Evolutionary conservation across 1,140 invertebrate genomes (phyloP).

Genomic region (Plutomurus gul): DNA sequence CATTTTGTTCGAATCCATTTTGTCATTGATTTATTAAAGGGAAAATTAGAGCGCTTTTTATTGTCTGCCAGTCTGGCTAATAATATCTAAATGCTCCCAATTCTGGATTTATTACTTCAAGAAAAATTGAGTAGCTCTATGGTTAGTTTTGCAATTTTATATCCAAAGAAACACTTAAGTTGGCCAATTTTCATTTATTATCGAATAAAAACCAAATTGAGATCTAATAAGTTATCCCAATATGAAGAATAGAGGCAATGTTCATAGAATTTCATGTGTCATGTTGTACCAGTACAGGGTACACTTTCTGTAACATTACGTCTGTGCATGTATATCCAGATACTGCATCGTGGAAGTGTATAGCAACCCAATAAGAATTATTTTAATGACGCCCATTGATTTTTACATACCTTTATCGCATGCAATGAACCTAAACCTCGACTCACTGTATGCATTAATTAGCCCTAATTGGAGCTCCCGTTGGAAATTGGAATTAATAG

Average conservation of each 20-base stretch:
- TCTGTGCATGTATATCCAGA: not conserved
- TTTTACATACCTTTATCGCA: not conserved
- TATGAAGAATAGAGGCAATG: not conserved
- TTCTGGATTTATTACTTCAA: no score
- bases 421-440: slow-evolving; percentile 4
- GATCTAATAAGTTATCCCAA: not conserved
- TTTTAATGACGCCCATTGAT: slow-evolving; percentile 22
- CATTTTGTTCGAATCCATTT: not conserved
- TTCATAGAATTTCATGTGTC: not conserved
- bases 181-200: slow-evolving; percentile 8
- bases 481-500: slow-evolving; percentile 11
- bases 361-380: slow-evolving; percentile 12
- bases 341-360: slow-evolving; percentile 2
- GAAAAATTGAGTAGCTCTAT: no score
- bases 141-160: not conserved
- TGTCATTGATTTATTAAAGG: slow-evolving; percentile 4
- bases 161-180: not conserved
- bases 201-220: slow-evolving; percentile 21
- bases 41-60: slow-evolving; percentile 2
- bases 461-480: slow-evolving; percentile 1
- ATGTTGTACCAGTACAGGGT: not conserved
- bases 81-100: no score
- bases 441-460: not conserved
- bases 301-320: no score
- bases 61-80: no score